Conservation (phyloP, 1,140 invertebrate genomes). For the Mycetomoellerius zeteki region DNA sequence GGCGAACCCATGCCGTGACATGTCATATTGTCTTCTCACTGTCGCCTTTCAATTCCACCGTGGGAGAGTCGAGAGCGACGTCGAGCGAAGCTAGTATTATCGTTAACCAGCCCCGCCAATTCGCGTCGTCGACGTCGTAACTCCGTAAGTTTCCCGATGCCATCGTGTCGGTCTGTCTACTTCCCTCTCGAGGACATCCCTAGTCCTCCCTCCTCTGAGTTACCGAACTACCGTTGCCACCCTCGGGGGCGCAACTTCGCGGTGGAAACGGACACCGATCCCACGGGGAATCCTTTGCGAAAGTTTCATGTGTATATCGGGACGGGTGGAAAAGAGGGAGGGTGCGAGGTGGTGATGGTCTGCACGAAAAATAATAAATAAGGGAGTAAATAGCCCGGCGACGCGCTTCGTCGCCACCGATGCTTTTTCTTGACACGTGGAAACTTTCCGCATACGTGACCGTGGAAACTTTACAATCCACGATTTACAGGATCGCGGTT, state of each 20-base stretch:
- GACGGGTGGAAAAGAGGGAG: slow-evolving; percentile 24
- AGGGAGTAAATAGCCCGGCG: slow-evolving; percentile 52
- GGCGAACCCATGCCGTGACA: too few species aligned
- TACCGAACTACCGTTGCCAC: slow-evolving; percentile 62
- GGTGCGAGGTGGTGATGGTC: not conserved
- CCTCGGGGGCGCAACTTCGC: slow-evolving; percentile 62
- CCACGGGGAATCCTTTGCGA: slow-evolving; percentile 62
- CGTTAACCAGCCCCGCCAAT: slow-evolving; percentile 57
- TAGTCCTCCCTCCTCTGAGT: slow-evolving; percentile 26
- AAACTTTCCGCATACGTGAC: slow-evolving; percentile 47
- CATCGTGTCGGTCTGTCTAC: slow-evolving; percentile 41
- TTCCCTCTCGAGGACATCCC: not conserved
- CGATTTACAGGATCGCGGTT: not conserved
- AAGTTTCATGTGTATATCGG: slow-evolving; percentile 75
- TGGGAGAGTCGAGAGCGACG: not conserved
- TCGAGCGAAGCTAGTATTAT: slow-evolving; percentile 34
- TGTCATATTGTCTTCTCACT: not conserved
- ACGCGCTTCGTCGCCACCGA: slow-evolving; percentile 4
- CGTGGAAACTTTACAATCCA: slow-evolving; percentile 41
- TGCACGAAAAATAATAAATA: slow-evolving; percentile 68
- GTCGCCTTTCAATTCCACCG: slow-evolving; percentile 9
- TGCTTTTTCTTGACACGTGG: slow-evolving; percentile 23
- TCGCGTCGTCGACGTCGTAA: slow-evolving; percentile 41
- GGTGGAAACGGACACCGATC: slow-evolving; percentile 73
- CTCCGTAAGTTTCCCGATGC: slow-evolving; percentile 50